Conservation (phyloP, 2,113 vertebrate species). For the human region DNA sequence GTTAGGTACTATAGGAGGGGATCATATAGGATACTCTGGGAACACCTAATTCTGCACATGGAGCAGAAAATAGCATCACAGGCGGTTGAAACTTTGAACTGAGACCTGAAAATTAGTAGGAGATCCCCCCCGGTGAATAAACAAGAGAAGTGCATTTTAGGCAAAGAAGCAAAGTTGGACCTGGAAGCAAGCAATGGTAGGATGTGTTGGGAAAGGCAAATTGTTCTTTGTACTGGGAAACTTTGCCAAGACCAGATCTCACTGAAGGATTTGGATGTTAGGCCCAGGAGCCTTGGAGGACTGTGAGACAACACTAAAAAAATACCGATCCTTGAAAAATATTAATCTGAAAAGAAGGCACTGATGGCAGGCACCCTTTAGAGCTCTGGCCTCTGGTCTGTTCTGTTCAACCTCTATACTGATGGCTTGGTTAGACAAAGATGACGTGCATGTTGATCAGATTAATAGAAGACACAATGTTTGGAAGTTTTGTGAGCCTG, state of each 20-base stretch:
- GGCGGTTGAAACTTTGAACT: neutral
- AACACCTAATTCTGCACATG: neutral
- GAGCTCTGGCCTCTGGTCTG: neutral
- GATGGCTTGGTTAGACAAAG: neutral
- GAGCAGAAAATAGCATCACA: neutral
- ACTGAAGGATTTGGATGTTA: neutral
- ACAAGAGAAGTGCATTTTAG: neutral
- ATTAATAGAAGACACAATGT: neutral
- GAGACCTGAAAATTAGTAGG: neutral
- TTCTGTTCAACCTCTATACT: neutral
- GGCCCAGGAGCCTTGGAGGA: neutral
- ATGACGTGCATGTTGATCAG: neutral
- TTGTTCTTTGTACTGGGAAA: neutral
- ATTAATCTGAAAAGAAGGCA: neutral
- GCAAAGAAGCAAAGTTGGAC: neutral
- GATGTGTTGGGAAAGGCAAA: neutral
- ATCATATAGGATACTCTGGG: neutral
- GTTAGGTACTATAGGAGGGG: neutral
- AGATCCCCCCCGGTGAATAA: neutral
- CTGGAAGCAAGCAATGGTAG: neutral
- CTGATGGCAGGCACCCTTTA: neutral
- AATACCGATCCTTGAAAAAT: neutral
- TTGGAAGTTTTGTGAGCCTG: neutral
- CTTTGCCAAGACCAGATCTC: neutral
- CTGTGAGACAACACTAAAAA: neutral